A percentile compares a stretch with the other conserved stretches of the same genome.
Conservation (phyloP, 2,888 invertebrate genomes). For the Drosophila ustulata region DNA sequence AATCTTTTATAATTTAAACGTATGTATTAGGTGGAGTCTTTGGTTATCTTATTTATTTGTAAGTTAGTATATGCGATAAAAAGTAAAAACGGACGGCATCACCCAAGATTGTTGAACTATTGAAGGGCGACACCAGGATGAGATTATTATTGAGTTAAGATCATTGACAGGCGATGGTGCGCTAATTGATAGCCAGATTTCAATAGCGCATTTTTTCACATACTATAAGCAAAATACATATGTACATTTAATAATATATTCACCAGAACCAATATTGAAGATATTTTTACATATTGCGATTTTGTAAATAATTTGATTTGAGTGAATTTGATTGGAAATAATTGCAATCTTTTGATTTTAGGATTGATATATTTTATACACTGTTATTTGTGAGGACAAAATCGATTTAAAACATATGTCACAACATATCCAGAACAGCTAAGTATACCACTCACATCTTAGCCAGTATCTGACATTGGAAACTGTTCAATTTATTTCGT, state of each 20-base stretch:
- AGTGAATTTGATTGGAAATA: no score
- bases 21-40: constrained; percentile 68
- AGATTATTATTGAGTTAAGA: neutral
- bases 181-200: neutral
- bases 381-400: no score
- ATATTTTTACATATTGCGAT: no score
- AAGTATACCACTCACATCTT: no score
- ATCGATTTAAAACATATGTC: no score
- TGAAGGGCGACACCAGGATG: constrained; percentile 24
- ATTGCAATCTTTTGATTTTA: no score
- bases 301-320: no score
- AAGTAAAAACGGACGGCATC: constrained; percentile 53
- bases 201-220: neutral
- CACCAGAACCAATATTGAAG: no score
- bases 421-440: no score
- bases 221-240: neutral
- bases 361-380: no score
- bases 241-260: no score
- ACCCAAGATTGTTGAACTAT: constrained; percentile 65
- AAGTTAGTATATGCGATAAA: constrained; percentile 37
- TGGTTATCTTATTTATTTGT: constrained; percentile 68
- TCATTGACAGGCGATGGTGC: neutral
- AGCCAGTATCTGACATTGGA: neutral
- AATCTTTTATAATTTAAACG: constrained; percentile 55
- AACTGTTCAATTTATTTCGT: constrained; percentile 2